phyloP scores from a whole-genome alignment of 92 coral and sea anemone species.

The Actinostola sp. region DNA sequence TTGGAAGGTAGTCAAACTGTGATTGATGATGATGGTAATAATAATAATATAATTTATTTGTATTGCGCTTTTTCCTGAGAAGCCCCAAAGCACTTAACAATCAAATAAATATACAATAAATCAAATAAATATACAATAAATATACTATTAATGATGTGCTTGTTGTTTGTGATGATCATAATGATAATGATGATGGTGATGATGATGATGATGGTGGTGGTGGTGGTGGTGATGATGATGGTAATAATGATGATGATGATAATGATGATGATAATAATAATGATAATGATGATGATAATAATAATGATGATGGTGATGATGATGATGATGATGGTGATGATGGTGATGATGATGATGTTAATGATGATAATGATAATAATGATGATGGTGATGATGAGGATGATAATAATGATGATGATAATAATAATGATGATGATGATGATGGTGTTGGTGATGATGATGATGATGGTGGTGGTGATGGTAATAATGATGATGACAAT shows the following conservation, averaged over 20 bases:
- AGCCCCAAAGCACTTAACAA: too few species aligned
- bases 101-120: too few species aligned
- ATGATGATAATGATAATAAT: not conserved
- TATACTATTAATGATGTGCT: too few species aligned
- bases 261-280: not conserved
- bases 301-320: not conserved
- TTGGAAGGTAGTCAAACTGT: too few species aligned
- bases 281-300: not conserved
- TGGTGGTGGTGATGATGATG: not conserved
- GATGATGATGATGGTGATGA: conserved; percentile 1
- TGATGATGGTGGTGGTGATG: too few species aligned
- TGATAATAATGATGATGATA: not conserved
- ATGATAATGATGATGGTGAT: not conserved
- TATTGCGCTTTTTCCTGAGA: too few species aligned
- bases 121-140: too few species aligned
- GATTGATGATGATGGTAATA: too few species aligned
- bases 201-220: not conserved
- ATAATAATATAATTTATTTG: too few species aligned
- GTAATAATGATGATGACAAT: too few species aligned
- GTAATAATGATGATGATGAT: not conserved
- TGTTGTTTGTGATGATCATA: not conserved
- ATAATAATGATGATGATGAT: too few species aligned
- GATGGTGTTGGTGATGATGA: too few species aligned
- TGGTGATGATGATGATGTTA: not conserved
- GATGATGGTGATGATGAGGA: not conserved